A percentile compares a stretch with the other conserved stretches of the same genome.
Evolutionary conservation across 2,113 vertebrate genomes (phyloP).

Genomic region (Mola mola): DNA sequence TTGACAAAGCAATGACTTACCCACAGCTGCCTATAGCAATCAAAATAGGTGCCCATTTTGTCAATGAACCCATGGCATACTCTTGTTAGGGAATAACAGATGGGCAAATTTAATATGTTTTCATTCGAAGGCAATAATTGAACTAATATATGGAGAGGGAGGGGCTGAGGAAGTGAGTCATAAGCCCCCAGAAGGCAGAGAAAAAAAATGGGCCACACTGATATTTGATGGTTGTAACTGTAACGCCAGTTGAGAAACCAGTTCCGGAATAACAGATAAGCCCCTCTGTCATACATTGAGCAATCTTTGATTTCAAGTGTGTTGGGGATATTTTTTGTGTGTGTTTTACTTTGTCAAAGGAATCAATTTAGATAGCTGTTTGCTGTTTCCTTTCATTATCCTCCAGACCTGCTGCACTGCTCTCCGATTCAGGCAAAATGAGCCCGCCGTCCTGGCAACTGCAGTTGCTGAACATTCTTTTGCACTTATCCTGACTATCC

Average conservation of each 20-base stretch:
- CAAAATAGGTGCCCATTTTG: no score
- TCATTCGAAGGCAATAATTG: background rate
- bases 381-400: slow-evolving; percentile 40
- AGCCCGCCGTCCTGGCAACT: no score
- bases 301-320: slow-evolving; percentile 28
- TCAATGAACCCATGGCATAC: no score
- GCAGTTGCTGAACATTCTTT: no score
- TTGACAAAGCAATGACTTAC: no score
- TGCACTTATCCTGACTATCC: no score
- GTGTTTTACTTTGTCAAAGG: slow-evolving; percentile 31
- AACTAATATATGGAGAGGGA: no score
- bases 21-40: no score
- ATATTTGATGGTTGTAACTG: slow-evolving; percentile 8
- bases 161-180: slow-evolving; percentile 4
- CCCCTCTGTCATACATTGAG: slow-evolving; percentile 21
- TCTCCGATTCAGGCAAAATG: no score
- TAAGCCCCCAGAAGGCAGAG: background rate
- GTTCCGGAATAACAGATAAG: slow-evolving; percentile 36
- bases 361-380: no score
- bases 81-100: no score
- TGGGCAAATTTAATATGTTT: background rate
- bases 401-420: slow-evolving; percentile 17
- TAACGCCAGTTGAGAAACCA: slow-evolving; percentile 6
- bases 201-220: slow-evolving; percentile 2
- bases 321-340: slow-evolving; percentile 6